A percentile compares a stretch with the other conserved stretches of the same genome.
These are phyloP conservation scores for Bubo blakistoni DNA, from an alignment of 2,113 vertebrate genomes.

Conservation along the genomic window DNA sequence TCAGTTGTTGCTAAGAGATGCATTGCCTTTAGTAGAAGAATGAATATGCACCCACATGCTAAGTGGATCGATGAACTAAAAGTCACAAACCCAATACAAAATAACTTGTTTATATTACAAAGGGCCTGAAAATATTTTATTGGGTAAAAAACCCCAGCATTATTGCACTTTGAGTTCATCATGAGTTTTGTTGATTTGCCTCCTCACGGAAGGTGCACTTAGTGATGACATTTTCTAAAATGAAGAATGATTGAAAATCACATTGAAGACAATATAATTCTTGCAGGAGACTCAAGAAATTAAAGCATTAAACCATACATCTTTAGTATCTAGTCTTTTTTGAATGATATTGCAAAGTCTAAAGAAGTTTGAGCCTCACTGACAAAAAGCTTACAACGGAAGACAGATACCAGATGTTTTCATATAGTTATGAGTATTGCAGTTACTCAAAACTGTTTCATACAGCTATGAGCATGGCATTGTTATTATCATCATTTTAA, in stretches of 20 bases:
- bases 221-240: background rate
- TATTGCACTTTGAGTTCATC: background rate
- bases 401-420: background rate
- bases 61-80: background rate
- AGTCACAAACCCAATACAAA: background rate
- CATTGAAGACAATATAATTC: background rate
- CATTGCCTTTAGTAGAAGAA: constrained; percentile 1
- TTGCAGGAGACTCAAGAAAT: background rate
- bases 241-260: background rate
- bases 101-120: background rate
- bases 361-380: background rate
- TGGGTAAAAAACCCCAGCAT: background rate
- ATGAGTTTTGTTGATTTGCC: background rate
- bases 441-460: background rate
- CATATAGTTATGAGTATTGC: background rate
- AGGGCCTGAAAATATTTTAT: background rate
- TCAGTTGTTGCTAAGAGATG: constrained; percentile 64
- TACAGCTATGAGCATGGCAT: background rate
- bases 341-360: background rate
- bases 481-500: background rate
- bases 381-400: background rate
- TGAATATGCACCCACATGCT: background rate
- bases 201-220: background rate
- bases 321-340: background rate
- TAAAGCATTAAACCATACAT: background rate